Evolutionary conservation across 2,797 vertebrate species (phyloP), one percentile per base, ranked within the genome.

Genomic region (Sternotherus odoratus): DNA sequence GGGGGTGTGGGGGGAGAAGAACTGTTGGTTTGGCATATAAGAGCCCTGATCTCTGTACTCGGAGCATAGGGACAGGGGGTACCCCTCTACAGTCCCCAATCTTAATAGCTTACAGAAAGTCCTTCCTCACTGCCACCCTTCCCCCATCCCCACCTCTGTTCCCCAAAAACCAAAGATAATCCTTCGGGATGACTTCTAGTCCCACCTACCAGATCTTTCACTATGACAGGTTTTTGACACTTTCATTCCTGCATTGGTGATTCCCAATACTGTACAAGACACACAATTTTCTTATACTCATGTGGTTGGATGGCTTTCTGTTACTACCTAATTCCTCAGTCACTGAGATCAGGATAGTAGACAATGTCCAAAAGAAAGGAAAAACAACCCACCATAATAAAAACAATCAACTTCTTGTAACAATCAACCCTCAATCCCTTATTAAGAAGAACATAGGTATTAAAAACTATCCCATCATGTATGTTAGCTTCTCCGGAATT

Each of bases 181-280:
- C 75, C 88, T 95, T 83, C 88, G 86, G 93, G 87, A 94, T 51
- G 1, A 92, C 87, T 95, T 94, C 94, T 93, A 96, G 96, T 97
- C 96, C 94, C 87, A 49, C 16, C 90, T 93, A 50, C 93, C 95
- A 93, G 93, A 86, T 96, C 95, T 90, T 84, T 48, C 39, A 46
- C 93, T 82, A 72, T 87, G 94, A 95, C 92, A 85, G 92, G 93
- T 91, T 84, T 85, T 94, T 96, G 78, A 79, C 21, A 85, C 54
- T 1, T 0, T 91, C 82, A 74, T 85, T 69, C 53, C 21, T 94
- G 82, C 74, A 50, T 69, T 15, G 79, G 79, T 16, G 60, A 93
- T 95, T 69, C 77, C 86, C 84, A 81, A 46, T 86, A n/a, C n/a
- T n/a, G n/a, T n/a, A 90, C 93, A 88, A 92, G 96, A 94, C 1